Conservation (phyloP, 2,113 vertebrate species). For the Mola mola region DNA sequence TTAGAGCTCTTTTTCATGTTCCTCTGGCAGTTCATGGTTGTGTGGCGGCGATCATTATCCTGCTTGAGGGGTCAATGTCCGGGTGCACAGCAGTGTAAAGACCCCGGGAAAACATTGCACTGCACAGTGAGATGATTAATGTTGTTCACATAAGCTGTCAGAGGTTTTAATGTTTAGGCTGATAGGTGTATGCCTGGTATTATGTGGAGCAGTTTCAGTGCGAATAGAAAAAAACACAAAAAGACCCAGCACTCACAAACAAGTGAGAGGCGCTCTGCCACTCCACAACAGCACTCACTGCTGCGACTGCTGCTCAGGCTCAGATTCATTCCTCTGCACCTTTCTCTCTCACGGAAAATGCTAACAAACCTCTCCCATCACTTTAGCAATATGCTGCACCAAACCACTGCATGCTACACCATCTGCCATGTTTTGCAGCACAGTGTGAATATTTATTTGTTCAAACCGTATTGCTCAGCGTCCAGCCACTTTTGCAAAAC, state of each 20-base stretch:
- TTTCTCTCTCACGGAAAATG: slow-evolving; percentile 47
- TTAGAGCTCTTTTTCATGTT: too few relatives aligned
- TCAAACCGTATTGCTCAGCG: slow-evolving; percentile 35
- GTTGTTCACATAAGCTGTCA: too few relatives aligned
- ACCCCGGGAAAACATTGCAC: too few relatives aligned
- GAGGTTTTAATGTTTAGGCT: too few relatives aligned
- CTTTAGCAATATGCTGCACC: slow-evolving; percentile 58
- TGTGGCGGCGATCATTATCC: too few relatives aligned
- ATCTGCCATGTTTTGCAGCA: slow-evolving; percentile 41
- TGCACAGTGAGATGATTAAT: too few relatives aligned
- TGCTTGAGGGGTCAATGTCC: too few relatives aligned
- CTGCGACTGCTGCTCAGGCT: slow-evolving; percentile 45
- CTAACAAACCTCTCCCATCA: slow-evolving; percentile 61
- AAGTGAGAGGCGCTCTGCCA: slow-evolving; percentile 32
- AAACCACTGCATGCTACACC: slow-evolving; percentile 29
- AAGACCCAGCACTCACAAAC: slow-evolving; percentile 35
- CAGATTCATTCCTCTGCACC: slow-evolving; percentile 39
- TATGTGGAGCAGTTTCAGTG: not conserved
- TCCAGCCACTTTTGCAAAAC: slow-evolving; percentile 16
- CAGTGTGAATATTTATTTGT: slow-evolving; percentile 55
- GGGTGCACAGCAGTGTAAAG: too few relatives aligned
- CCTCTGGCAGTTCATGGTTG: too few relatives aligned
- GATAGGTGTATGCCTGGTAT: too few relatives aligned
- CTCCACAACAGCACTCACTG: slow-evolving; percentile 39
- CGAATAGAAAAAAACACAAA: not conserved